Percentiles rank a stretch among this genome's conserved stretches.
phyloP scores from a whole-genome alignment of 1,140 invertebrate species.

The Sarcophaga peregrina region DNA sequence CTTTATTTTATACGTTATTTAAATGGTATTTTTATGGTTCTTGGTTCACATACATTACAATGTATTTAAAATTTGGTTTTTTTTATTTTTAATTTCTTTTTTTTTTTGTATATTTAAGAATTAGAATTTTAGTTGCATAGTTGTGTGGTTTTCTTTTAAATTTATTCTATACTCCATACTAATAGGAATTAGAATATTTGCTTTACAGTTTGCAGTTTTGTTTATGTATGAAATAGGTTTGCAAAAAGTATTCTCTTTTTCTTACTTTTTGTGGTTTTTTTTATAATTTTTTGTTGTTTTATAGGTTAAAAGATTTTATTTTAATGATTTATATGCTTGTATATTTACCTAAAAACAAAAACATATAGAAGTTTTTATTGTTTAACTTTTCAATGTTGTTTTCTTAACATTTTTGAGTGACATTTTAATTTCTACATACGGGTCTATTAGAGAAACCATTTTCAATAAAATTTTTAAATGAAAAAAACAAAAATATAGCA shows the following conservation, averaged over 20 bases:
- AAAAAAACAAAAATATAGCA: background rate
- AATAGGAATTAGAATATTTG: background rate
- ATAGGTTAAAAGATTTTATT: no score
- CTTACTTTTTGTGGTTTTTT: background rate
- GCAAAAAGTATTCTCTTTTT: background rate
- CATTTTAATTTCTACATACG: background rate
- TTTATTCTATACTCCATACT: no score
- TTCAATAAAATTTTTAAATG: conserved; percentile 1
- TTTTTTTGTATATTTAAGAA: background rate
- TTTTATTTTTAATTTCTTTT: background rate
- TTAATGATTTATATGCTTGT: no score
- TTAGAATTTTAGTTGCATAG: background rate
- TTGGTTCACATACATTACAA: conserved; percentile 5
- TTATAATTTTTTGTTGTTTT: background rate
- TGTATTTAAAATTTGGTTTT: background rate
- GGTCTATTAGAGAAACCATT: conserved; percentile 1
- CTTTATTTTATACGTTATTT: background rate
- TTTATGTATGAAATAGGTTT: background rate
- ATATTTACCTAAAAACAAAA: no score
- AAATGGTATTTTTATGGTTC: background rate
- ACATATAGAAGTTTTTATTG: background rate
- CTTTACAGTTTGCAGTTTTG: background rate
- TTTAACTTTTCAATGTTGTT: background rate
- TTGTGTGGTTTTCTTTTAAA: no score
- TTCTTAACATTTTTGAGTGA: background rate